Conservation (phyloP, 2,888 invertebrate species). For the Sesia apiformis region DNA sequence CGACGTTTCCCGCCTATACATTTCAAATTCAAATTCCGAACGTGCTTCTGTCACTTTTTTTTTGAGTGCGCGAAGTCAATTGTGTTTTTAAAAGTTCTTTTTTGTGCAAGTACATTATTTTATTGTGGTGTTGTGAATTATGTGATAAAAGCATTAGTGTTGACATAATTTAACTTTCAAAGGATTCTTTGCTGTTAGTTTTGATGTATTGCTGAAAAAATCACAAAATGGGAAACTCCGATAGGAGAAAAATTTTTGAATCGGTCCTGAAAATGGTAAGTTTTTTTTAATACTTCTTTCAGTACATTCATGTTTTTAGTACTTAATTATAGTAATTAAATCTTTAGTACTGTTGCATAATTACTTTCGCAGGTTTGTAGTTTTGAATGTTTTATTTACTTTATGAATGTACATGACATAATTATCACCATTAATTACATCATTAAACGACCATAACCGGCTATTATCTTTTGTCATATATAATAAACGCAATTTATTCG, state of each 20-base stretch:
- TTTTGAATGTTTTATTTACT: not conserved
- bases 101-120: constrained; percentile 26
- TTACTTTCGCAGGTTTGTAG: no score
- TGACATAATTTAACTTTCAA: constrained; percentile 24
- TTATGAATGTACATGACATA: not conserved
- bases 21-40: constrained; percentile 39
- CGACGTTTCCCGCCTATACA: constrained; percentile 60
- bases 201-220: constrained; percentile 18
- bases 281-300: not conserved
- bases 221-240: constrained; percentile 51
- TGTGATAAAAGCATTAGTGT: constrained; percentile 50
- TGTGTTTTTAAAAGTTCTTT: constrained; percentile 12
- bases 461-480: constrained; percentile 10
- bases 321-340: no score
- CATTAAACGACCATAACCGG: not conserved
- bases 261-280: constrained; percentile 60
- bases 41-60: constrained; percentile 34
- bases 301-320: not conserved
- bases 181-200: constrained; percentile 31
- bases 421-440: constrained; percentile 10
- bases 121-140: constrained; percentile 53
- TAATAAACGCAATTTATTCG: constrained; percentile 13
- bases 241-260: constrained; percentile 40
- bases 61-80: constrained; percentile 38
- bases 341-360: no score